phyloP scores from a whole-genome alignment of 2,888 invertebrate species.

The Lathronympha strigana region DNA sequence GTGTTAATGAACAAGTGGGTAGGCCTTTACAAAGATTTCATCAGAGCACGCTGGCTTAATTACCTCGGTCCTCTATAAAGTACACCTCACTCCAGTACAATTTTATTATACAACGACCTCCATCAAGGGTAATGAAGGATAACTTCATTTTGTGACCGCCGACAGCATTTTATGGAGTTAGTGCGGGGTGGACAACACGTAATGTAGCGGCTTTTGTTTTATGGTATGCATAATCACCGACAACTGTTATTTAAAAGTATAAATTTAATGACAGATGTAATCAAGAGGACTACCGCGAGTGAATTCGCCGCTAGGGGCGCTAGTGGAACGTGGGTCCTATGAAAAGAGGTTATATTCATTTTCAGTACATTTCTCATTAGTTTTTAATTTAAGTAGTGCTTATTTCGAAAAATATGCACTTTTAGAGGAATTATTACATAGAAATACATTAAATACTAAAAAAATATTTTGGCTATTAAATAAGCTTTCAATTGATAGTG shows the following conservation, averaged over 20 bases:
- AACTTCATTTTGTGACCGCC: slow-evolving; percentile 55
- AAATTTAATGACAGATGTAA: neutral
- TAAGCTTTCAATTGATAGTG: no score
- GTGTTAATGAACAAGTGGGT: slow-evolving; percentile 43
- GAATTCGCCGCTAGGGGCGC: no score
- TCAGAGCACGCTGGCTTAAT: slow-evolving; percentile 47
- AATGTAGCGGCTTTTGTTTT: slow-evolving; percentile 36
- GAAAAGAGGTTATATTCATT: no score
- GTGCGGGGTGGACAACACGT: slow-evolving; percentile 37
- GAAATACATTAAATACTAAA: no score
- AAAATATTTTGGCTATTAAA: no score
- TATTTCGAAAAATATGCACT: no score
- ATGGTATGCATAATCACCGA: slow-evolving; percentile 23
- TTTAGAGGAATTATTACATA: no score
- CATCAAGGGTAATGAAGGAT: slow-evolving; percentile 66
- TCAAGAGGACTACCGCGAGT: no score
- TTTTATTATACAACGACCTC: slow-evolving; percentile 65
- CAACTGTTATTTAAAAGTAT: neutral
- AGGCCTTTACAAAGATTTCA: slow-evolving; percentile 38
- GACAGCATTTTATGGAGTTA: slow-evolving; percentile 46
- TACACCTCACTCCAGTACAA: slow-evolving; percentile 49
- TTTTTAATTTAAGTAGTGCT: no score
- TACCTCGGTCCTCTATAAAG: slow-evolving; percentile 51
- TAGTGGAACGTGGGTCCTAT: no score
- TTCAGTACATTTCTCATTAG: no score